Base-by-base conservation (phyloP, 2,113 vertebrate species). In the Melierax canorus region DNA sequence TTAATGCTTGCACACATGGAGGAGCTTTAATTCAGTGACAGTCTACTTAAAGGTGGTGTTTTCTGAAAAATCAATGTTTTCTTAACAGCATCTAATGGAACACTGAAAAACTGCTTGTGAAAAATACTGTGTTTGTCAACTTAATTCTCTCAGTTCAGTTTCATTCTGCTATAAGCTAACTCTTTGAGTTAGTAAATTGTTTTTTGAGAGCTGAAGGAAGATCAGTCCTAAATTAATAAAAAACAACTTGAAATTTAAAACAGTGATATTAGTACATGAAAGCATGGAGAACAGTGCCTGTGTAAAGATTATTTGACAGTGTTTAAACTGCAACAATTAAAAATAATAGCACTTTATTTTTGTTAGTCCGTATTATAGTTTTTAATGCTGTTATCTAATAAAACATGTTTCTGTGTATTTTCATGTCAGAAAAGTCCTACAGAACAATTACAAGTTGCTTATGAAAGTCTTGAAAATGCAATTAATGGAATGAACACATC, bases 361-460 rank as follows among this genome's bases (percentile, higher is more conserved):
- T 53, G 29, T 30, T 55, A 45, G 15, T 56, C 58, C 16, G 7
- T 74, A 15, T 43, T 69, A 32, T 7, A 67, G 13, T 14, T 80
- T 90, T 67, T 63, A 63, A 36, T 71, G 9, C 48, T 92, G 15
- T 45, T 86, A 15, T 36, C 36, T 69, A 62, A 67, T 51, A 59
- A 77, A 78, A 73, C 7, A 2, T 78, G 8, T 94, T 94, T 91
- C 15, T 92, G 24, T 96, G 43, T 87, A 34, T 88, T 96, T 97
- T 92, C 23, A 63, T 96, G 97, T 95, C 92, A 99, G 99, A 98
- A 95, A 95, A 96, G 96, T 16, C 93, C 97, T 11, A 34, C 30
- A 75, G 98, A 99, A 76, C 98, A 98, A 91, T 96, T 99, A 63
- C 88, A 97, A 78, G 97, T 98, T 94, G 98, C 98, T 67, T 98